phyloP scores from a whole-genome alignment of 2,797 vertebrate genomes.

The Propithecus perrieri region DNA sequence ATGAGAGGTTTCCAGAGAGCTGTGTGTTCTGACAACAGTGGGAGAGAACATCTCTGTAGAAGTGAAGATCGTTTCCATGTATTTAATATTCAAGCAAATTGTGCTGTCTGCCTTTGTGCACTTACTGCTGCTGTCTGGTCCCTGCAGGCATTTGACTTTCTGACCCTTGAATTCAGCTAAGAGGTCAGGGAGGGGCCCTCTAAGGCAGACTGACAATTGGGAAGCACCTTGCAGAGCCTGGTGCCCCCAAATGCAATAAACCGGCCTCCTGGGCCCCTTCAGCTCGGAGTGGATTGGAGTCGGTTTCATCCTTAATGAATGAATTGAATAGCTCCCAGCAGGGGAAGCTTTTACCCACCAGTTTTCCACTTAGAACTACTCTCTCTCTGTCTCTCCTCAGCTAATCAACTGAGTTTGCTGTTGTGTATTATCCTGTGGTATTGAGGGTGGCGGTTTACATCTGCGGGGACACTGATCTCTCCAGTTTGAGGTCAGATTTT shows the following conservation, averaged over 20 bases:
- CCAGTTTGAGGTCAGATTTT: neutral
- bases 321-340: slow-evolving; percentile 54
- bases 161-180: slow-evolving; percentile 38
- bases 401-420: neutral
- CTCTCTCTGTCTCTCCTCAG: neutral
- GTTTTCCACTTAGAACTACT: slow-evolving; percentile 51
- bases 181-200: neutral
- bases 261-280: neutral
- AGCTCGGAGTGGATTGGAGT: slow-evolving; percentile 40
- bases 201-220: neutral
- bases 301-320: slow-evolving; percentile 74
- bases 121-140: neutral
- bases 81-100: neutral
- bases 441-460: neutral
- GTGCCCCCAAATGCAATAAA: neutral
- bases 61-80: neutral
- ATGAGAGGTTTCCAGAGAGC: neutral
- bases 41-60: neutral
- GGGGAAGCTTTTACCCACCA: slow-evolving; percentile 72
- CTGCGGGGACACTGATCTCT: neutral
- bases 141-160: slow-evolving; percentile 52
- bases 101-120: neutral
- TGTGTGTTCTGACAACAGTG: neutral
- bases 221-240: neutral
- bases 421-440: neutral